Evolutionary conservation across 1,140 invertebrate species (phyloP), one percentile per base, ranked within the genome.

Genomic region (Tachypleus tridentatus): DNA sequence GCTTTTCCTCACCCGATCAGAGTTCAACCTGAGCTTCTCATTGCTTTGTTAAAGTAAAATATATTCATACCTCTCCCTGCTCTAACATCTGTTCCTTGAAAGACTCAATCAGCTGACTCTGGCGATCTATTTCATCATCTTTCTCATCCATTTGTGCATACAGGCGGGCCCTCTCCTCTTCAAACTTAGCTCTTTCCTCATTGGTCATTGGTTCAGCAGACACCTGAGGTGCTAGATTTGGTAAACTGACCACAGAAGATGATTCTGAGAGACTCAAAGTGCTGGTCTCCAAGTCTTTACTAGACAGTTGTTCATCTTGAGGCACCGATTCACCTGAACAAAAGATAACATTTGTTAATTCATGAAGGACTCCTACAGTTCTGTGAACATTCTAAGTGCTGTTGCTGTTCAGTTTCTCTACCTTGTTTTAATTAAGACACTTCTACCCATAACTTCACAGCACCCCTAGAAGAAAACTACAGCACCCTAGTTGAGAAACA

Each of bases 121-220:
- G 92, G 75, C 95, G 91, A 77, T 97, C 97, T 71, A 99, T 98
- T 77, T 99, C 97, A 75, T 99, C 97, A 76, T 99, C 97, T 78
- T 99, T 99, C 73, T 99, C 97, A 76, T 99, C 97, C 69, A 99
- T 79, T 76, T 98, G 94, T 74, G 93, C 88, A 76, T 98, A 99
- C 4, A 99, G 79, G 49, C 89, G 82, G 72, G 93, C 89, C 61
- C 93, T 82, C 77, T 98, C 95, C 73, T 89, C 87, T 73, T 97
- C 94, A 73, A 91, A 80, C 61, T 74, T 74, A 50, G 68, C 64
- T n/a, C 74, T 60, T 49, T 77, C 75, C 53, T 76, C 89, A 57
- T 85, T 83, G 53, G 83, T 83, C 53, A 89, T 75, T 4, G 81
- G 81, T 65, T 77, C 66, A 50, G 84, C 86, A 83, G 57, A 69